Percentiles rank a stretch among this genome's conserved stretches.
Evolutionary conservation across 2,113 vertebrate species (phyloP).

Genomic region (Symphodus melops): DNA sequence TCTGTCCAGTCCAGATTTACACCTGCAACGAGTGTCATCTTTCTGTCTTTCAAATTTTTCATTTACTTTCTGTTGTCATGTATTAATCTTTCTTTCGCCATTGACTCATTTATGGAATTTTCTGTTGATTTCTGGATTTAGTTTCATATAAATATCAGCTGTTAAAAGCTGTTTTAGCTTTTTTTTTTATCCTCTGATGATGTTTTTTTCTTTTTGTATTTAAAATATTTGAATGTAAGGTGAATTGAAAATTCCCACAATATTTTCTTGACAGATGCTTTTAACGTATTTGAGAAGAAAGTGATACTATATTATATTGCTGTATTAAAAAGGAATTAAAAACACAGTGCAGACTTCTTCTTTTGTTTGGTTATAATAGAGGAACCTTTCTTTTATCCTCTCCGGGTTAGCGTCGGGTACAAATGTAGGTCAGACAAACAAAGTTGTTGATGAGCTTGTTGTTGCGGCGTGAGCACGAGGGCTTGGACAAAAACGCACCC

Average conservation of each 20-base stretch:
- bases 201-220: conserved; percentile 71
- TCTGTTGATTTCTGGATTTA: conserved; percentile 21
- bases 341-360: neutral
- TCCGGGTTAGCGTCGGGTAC: conserved; percentile 12
- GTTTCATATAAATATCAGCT: conserved; percentile 1
- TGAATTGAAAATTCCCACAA: conserved; percentile 56
- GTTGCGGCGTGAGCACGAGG: conserved; percentile 19
- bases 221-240: conserved; percentile 70
- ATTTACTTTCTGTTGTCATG: neutral
- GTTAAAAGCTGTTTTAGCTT: conserved; percentile 19
- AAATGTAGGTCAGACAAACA: conserved; percentile 67
- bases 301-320: conserved; percentile 61
- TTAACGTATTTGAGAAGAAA: conserved; percentile 60
- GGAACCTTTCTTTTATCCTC: neutral
- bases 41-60: conserved; percentile 11
- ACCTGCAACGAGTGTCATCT: conserved; percentile 21
- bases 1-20: conserved; percentile 38
- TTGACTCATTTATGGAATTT: conserved; percentile 9
- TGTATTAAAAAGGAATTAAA: conserved; percentile 66
- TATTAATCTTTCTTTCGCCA: conserved; percentile 16
- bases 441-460: conserved; percentile 15
- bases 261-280: conserved; percentile 79
- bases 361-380: neutral
- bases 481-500: conserved; percentile 42
- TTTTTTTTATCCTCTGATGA: conserved; percentile 47